These are phyloP conservation scores for Zenarchopterus dispar DNA, from an alignment of 2,797 vertebrate species.

Conservation along the genomic window DNA sequence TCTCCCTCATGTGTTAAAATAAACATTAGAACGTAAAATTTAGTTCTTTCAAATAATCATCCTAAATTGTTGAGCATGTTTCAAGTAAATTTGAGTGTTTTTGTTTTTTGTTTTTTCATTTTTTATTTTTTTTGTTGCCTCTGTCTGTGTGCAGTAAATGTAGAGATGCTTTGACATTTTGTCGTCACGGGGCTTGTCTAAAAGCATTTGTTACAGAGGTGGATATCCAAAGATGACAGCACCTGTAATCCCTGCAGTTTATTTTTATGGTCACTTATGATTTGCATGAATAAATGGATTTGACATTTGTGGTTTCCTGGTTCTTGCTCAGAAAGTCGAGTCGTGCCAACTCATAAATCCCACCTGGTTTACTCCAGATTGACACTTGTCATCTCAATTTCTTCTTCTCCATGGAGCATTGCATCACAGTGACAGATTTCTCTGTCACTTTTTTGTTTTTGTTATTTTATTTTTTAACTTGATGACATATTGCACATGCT, in stretches of 20 bases:
- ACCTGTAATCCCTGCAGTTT: conserved; percentile 45
- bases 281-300: conserved; percentile 83
- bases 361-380: conserved; percentile 27
- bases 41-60: conserved; percentile 49
- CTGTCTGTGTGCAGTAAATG: conserved; percentile 19
- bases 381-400: conserved; percentile 33
- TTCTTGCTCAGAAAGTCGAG: conserved; percentile 12
- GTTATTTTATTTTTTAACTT: conserved; percentile 7
- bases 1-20: conserved; percentile 46
- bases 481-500: conserved; percentile 26
- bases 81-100: conserved; percentile 39
- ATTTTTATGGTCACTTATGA: conserved; percentile 66
- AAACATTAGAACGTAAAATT: conserved; percentile 49
- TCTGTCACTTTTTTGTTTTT: background rate
- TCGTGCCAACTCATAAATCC: conserved; percentile 9
- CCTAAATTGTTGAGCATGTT: conserved; percentile 27
- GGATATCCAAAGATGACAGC: conserved; percentile 36
- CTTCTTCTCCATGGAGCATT: conserved; percentile 27
- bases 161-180: conserved; percentile 32
- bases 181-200: conserved; percentile 22
- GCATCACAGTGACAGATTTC: conserved; percentile 38
- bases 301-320: conserved; percentile 56
- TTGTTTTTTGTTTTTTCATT: conserved; percentile 14
- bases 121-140: too few relatives aligned
- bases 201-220: conserved; percentile 39